A percentile compares a stretch with the other conserved stretches of the same genome.
Conservation (phyloP, 2,888 invertebrate species). For the Creontiades dilutus region DNA sequence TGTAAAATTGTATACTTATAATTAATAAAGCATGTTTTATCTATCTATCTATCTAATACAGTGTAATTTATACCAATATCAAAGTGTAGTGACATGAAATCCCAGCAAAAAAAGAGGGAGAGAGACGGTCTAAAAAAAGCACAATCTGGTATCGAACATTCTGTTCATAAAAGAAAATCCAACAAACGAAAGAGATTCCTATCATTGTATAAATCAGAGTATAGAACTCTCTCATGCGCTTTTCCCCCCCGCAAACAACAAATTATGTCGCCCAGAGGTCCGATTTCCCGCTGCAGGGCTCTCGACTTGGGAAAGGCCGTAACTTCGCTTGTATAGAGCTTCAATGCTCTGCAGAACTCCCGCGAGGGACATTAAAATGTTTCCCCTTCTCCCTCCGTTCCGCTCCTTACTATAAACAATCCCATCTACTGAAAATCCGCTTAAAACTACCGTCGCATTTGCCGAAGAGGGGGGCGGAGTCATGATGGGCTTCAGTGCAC, state of each 20-base stretch:
- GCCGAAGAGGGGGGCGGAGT: too few relatives aligned
- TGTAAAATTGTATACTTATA: too few relatives aligned
- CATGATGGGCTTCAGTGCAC: too few relatives aligned
- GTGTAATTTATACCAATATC: too few relatives aligned
- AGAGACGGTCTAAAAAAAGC: too few relatives aligned
- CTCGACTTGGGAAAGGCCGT: not conserved
- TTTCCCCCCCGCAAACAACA: slow-evolving; percentile 39
- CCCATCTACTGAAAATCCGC: slow-evolving; percentile 24
- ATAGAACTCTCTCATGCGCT: slow-evolving; percentile 3
- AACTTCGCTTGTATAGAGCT: slow-evolving; percentile 37
- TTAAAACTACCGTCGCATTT: not conserved
- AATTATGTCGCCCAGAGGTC: slow-evolving; percentile 63
- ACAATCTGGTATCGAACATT: too few relatives aligned
- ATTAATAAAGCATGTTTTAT: too few relatives aligned
- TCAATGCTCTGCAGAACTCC: slow-evolving; percentile 16
- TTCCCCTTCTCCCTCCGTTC: not conserved
- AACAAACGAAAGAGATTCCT: slow-evolving; percentile 33
- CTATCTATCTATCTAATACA: too few relatives aligned
- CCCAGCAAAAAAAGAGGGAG: too few relatives aligned
- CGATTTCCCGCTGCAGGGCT: slow-evolving; percentile 45
- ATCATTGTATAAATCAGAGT: slow-evolving; percentile 27
- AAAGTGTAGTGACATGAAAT: too few relatives aligned
- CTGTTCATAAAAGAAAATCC: not conserved
- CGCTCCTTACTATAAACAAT: slow-evolving; percentile 37
- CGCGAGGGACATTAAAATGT: slow-evolving; percentile 35